Percentiles rank a stretch among this genome's conserved stretches.
Conservation (phyloP, 2,888 invertebrate genomes). For the Caenorhabditis auriculariae region DNA sequence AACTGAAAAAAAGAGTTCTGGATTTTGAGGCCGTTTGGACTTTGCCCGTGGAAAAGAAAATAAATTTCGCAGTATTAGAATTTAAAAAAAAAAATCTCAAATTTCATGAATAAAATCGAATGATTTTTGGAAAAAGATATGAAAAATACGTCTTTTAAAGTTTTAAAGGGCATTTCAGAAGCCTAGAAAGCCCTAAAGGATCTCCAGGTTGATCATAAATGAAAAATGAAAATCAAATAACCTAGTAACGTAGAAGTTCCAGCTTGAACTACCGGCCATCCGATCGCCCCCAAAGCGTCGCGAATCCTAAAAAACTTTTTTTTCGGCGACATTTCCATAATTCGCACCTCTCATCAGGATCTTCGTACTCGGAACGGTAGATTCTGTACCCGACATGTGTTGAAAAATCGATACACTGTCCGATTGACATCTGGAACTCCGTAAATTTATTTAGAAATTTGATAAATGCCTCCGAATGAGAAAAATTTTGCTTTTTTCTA, state of each 20-base stretch:
- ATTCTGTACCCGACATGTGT: constrained; percentile 62
- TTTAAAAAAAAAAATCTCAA: neutral
- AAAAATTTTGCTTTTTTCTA: too few relatives aligned
- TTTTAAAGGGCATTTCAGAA: too few relatives aligned
- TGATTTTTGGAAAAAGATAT: too few relatives aligned
- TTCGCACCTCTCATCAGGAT: constrained; percentile 27
- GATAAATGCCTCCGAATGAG: neutral
- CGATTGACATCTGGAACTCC: constrained; percentile 59
- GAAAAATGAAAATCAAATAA: neutral
- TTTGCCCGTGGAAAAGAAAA: neutral
- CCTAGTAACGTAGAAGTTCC: constrained; percentile 56
- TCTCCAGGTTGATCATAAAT: neutral
- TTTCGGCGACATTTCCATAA: neutral
- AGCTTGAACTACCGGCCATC: constrained; percentile 63
- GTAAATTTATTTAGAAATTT: neutral
- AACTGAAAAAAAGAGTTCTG: too few relatives aligned
- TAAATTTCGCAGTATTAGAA: neutral
- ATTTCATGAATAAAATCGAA: too few relatives aligned
- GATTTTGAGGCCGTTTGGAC: too few relatives aligned
- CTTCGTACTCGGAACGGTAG: constrained; percentile 38
- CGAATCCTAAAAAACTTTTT: constrained; percentile 26
- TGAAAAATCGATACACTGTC: constrained; percentile 62
- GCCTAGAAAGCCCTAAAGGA: too few relatives aligned
- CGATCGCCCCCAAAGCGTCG: constrained; percentile 61
- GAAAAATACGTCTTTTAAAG: too few relatives aligned